phyloP scores from a whole-genome alignment of 2,888 invertebrate genomes.

The Allacma fusca region DNA sequence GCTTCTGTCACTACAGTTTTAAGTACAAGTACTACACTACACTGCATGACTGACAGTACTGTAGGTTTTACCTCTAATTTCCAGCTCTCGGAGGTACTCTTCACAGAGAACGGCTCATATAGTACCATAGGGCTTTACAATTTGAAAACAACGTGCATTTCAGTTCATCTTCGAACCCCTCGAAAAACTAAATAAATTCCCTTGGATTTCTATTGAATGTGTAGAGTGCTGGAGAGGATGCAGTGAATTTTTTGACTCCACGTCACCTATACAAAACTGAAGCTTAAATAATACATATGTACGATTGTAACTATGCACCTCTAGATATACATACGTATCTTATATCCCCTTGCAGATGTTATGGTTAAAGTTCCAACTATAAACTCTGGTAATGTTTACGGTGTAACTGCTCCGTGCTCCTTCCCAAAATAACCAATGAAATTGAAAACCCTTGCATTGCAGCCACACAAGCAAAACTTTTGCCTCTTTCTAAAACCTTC shows the following conservation, averaged over 20 bases:
- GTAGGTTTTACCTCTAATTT: not conserved
- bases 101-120: not conserved
- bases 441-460: conserved; percentile 37
- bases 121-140: no score
- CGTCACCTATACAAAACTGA: no score
- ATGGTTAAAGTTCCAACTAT: conserved; percentile 8
- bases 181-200: conserved; percentile 39
- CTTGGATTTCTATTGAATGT: conserved; percentile 28
- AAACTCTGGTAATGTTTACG: conserved; percentile 17
- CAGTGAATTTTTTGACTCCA: conserved; percentile 2
- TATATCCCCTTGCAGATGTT: conserved; percentile 6
- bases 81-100: not conserved
- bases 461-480: conserved; percentile 32
- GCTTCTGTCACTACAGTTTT: conserved; percentile 3
- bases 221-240: no score
- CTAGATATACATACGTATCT: no score
- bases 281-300: no score
- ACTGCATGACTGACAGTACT: not conserved
- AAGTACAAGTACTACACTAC: not conserved
- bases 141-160: conserved; percentile 26
- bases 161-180: conserved; percentile 36
- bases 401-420: conserved; percentile 21
- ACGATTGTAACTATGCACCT: no score
- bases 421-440: conserved; percentile 43
- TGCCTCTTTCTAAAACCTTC: not conserved